Conservation (phyloP, 2,888 invertebrate genomes). For the Caenorhabditis macrosperma region DNA sequence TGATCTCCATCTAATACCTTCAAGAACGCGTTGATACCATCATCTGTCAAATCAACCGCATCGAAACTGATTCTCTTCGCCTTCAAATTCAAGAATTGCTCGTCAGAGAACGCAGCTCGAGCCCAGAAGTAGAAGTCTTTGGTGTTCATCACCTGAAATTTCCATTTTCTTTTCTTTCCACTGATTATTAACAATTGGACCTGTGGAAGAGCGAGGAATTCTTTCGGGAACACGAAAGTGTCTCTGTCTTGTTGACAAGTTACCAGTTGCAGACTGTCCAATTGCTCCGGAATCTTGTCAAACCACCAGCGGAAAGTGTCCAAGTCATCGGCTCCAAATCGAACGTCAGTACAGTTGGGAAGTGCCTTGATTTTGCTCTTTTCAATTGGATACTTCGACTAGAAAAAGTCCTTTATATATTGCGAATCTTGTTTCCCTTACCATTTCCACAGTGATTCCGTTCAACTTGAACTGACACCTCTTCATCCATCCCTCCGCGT, state of each 20-base stretch:
- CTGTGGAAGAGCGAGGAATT: background rate
- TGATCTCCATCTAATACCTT: background rate
- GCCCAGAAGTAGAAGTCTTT: background rate
- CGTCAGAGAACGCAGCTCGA: background rate
- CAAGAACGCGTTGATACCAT: background rate
- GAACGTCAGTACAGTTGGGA: background rate
- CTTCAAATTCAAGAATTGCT: background rate
- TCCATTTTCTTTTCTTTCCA: no score
- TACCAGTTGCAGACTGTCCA: background rate
- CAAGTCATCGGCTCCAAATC: background rate
- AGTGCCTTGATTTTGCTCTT: background rate
- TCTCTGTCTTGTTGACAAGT: background rate
- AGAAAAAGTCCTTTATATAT: background rate
- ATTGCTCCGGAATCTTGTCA: background rate
- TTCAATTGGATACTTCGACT: background rate
- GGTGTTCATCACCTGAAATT: background rate
- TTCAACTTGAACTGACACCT: background rate
- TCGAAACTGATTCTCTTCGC: background rate
- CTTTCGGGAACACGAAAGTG: background rate
- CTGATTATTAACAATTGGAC: background rate
- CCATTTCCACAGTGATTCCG: background rate
- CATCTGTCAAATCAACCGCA: background rate
- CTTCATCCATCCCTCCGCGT: conserved; percentile 15
- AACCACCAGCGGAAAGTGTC: conserved; percentile 2
- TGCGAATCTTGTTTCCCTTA: background rate